A percentile compares a stretch with the other conserved stretches of the same genome.
Conservation (phyloP, 2,797 vertebrate genomes). For the Pyrocephalus nanus region DNA sequence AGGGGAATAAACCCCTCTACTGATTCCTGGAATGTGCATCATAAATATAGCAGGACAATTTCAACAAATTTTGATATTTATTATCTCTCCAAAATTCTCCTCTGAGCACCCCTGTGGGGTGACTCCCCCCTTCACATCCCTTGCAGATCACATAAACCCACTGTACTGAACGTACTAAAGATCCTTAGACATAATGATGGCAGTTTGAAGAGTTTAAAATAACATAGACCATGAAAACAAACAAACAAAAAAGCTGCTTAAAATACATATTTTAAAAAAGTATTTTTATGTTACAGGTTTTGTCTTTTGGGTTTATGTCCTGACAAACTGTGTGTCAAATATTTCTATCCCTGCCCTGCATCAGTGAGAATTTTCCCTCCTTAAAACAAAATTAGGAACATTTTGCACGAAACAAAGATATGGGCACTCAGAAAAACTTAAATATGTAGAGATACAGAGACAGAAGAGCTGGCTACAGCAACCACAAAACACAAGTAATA, state of each 20-base stretch:
- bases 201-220: not conserved
- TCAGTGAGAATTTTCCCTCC: not conserved
- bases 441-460: not conserved
- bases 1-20: not conserved
- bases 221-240: not conserved
- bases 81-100: not conserved
- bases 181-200: not conserved
- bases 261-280: not conserved
- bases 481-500: slow-evolving; percentile 6
- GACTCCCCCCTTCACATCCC: not conserved
- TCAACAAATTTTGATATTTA: not conserved
- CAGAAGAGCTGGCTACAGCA: not conserved
- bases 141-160: not conserved
- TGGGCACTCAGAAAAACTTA: not conserved
- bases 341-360: not conserved
- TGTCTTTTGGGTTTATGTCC: not conserved
- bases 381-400: not conserved
- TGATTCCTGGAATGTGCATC: not conserved
- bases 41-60: not conserved
- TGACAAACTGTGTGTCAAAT: not conserved
- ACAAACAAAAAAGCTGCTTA: not conserved
- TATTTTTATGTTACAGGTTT: not conserved
- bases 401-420: not conserved
- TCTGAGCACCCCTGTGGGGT: not conserved
- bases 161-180: not conserved